phyloP scores from a whole-genome alignment of 2,113 vertebrate genomes.

The Actenoides lindsayi region DNA sequence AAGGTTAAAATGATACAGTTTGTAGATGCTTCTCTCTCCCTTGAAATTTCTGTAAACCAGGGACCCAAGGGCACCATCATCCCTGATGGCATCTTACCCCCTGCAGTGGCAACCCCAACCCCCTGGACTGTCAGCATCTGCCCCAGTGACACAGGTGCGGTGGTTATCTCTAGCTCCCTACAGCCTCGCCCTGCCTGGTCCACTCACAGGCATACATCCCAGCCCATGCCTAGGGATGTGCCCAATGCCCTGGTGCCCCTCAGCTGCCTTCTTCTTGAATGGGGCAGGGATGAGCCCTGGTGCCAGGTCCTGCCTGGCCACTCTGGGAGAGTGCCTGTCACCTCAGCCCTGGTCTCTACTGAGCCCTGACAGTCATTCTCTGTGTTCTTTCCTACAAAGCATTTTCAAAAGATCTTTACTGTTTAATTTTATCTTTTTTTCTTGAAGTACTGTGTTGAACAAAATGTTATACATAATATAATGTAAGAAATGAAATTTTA shows the following conservation, averaged over 20 bases:
- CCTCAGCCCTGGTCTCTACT: rapidly evolving
- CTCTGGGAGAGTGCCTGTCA: background rate
- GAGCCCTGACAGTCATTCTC: rapidly evolving
- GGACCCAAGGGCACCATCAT: background rate
- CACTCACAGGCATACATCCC: rapidly evolving
- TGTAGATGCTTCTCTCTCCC: background rate
- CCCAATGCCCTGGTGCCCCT: rapidly evolving
- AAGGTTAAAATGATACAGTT: background rate
- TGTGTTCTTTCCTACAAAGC: background rate
- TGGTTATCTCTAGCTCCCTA: background rate
- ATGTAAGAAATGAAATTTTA: constrained; percentile 53
- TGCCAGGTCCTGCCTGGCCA: background rate
- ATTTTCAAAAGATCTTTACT: background rate
- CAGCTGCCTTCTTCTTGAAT: background rate
- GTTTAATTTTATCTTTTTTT: background rate
- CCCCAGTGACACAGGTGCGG: rapidly evolving
- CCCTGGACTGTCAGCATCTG: rapidly evolving
- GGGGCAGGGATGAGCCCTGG: rapidly evolving
- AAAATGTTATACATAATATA: constrained; percentile 44
- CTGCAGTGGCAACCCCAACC: too few species aligned
- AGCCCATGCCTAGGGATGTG: background rate
- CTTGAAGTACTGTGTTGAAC: constrained; percentile 20
- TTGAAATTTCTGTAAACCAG: background rate
- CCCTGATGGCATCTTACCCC: background rate
- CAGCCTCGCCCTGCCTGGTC: background rate